Evolutionary conservation across 2,113 vertebrate species (phyloP).

Genomic region (Orthochromis malagaraziensis): DNA sequence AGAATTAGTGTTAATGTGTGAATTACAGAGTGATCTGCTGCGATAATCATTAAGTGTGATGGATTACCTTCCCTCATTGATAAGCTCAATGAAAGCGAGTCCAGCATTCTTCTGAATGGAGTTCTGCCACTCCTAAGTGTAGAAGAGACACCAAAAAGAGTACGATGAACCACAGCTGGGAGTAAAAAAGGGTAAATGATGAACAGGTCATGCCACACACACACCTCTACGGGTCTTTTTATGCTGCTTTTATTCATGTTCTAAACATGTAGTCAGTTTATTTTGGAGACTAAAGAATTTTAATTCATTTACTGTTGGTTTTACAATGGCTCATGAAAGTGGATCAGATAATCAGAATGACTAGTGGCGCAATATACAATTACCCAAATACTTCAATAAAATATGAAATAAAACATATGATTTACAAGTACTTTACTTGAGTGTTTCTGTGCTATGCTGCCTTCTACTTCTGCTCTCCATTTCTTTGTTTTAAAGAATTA

Average conservation of each 20-base stretch:
- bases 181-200: not conserved
- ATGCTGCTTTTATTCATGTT: not conserved
- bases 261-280: not conserved
- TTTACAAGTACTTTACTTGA: not conserved
- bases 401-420: not conserved
- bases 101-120: constrained; percentile 99
- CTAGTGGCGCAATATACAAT: not conserved
- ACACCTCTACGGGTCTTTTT: not conserved
- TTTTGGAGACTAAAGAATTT: not conserved
- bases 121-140: constrained; percentile 96
- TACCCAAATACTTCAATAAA: not conserved
- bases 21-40: not conserved
- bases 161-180: not conserved
- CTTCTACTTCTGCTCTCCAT: not conserved
- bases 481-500: not conserved
- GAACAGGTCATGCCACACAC: not conserved
- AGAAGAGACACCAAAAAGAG: constrained; percentile 21
- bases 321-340: not conserved
- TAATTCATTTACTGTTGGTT: not conserved
- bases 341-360: not conserved
- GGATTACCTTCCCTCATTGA: constrained; percentile 98
- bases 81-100: constrained; percentile 97
- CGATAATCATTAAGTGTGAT: not conserved
- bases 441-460: not conserved
- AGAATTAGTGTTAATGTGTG: not conserved